A percentile compares a stretch with the other conserved stretches of the same genome.
phyloP scores from a whole-genome alignment of 1,140 invertebrate species.

The Musca vetustissima region DNA sequence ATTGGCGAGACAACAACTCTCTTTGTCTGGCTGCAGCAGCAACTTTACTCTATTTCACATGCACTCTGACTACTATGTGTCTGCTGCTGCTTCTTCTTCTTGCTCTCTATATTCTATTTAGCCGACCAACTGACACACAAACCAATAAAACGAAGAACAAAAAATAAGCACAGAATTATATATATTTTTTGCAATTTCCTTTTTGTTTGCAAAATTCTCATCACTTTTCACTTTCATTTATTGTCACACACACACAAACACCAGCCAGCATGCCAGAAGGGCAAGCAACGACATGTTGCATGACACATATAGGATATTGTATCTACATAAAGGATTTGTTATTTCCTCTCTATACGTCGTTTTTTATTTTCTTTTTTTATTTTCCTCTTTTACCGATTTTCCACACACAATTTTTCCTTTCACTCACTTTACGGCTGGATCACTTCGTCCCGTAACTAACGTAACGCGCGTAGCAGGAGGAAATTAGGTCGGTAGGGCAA shows the following conservation, averaged over 20 bases:
- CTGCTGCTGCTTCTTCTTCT: no score
- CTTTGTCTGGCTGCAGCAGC: no score
- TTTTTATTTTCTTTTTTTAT: constrained; percentile 12
- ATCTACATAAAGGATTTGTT: background rate
- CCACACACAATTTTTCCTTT: constrained; percentile 29
- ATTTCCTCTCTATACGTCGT: background rate
- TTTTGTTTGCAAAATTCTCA: background rate
- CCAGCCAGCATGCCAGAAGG: background rate
- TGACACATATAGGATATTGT: constrained; percentile 5
- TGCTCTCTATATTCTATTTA: no score
- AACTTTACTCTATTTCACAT: no score
- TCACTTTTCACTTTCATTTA: constrained; percentile 7
- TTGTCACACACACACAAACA: background rate
- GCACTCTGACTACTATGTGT: no score
- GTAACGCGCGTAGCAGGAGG: constrained; percentile 40
- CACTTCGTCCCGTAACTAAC: constrained; percentile 31
- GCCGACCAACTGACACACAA: no score
- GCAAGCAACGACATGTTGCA: no score
- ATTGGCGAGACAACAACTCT: no score
- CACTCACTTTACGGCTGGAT: constrained; percentile 45
- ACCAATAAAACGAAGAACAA: no score
- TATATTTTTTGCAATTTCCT: background rate
- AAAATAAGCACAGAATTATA: background rate
- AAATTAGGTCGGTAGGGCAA: constrained; percentile 55
- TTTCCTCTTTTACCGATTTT: background rate